Evolutionary conservation across 2,888 invertebrate genomes (phyloP).

Genomic region (Caenorhabditis panamensis): DNA sequence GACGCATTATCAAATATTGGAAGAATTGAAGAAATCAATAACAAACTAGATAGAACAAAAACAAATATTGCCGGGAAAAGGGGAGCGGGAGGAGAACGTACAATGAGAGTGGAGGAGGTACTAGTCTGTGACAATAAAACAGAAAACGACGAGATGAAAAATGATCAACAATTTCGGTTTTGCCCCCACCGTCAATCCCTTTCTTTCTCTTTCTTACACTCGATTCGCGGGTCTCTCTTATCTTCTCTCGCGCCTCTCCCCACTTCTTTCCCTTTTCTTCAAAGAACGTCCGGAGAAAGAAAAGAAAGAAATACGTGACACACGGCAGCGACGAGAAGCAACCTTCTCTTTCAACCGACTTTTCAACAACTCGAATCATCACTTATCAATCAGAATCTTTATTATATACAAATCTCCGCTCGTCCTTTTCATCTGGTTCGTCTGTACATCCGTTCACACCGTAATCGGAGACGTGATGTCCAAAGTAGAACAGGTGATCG

Average conservation of each 20-base stretch:
- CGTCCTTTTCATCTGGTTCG: slow-evolving; percentile 7
- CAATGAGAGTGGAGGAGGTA: slow-evolving; percentile 19
- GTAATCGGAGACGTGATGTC: slow-evolving; percentile 74
- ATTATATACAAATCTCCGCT: slow-evolving; percentile 11
- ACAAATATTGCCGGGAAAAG: slow-evolving; percentile 2
- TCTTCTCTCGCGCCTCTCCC: slow-evolving; percentile 24
- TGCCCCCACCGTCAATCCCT: slow-evolving; percentile 14
- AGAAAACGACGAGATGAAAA: slow-evolving; percentile 23
- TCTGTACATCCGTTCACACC: slow-evolving; percentile 72
- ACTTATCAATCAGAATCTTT: slow-evolving; percentile 8
- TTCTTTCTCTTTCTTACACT: slow-evolving; percentile 30
- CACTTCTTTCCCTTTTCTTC: slow-evolving; percentile 21
- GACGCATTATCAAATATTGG: slow-evolving; percentile 27
- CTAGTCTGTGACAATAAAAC: slow-evolving; percentile 27
- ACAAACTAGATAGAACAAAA: slow-evolving; percentile 23
- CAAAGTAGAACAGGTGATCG: slow-evolving; percentile 78
- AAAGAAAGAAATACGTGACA: slow-evolving; percentile 17
- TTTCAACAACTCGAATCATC: slow-evolving; percentile 28
- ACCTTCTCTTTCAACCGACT: slow-evolving; percentile 25
- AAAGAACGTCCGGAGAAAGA: slow-evolving; percentile 42
- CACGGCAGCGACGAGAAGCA: slow-evolving; percentile 11
- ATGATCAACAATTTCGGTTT: slow-evolving; percentile 36
- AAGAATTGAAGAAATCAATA: slow-evolving; percentile 37
- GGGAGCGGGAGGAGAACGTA: slow-evolving; percentile 15
- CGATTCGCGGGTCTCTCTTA: slow-evolving; percentile 41